These are phyloP conservation scores for Listronotus bonariensis DNA, from an alignment of 1,140 invertebrate genomes.

Conservation along the genomic window DNA sequence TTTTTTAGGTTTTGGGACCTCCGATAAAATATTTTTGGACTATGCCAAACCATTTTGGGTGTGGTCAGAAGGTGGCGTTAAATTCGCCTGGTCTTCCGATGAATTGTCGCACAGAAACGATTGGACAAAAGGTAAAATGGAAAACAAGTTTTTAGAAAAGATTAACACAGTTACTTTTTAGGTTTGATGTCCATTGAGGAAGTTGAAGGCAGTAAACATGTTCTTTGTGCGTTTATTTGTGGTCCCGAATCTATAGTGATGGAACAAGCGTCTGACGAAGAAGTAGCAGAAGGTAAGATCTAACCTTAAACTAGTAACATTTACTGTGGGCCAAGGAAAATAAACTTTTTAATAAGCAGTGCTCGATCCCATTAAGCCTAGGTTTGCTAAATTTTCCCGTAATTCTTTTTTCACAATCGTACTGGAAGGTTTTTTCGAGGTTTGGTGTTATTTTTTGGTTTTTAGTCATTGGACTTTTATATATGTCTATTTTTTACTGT, in stretches of 20 bases:
- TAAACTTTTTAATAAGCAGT: no score
- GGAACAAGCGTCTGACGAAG: constrained; percentile 74
- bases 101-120: constrained; percentile 63
- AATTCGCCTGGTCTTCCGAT: constrained; percentile 65
- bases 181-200: constrained; percentile 61
- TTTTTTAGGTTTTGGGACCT: no score
- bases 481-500: no score
- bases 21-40: constrained; percentile 52
- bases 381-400: no score
- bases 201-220: constrained; percentile 68
- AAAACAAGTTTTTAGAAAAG: background rate
- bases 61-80: constrained; percentile 62
- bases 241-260: constrained; percentile 77
- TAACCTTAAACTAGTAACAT: no score
- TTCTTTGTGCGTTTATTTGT: constrained; percentile 68
- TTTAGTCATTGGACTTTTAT: no score
- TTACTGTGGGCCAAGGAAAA: no score
- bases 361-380: no score
- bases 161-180: background rate
- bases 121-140: constrained; percentile 68
- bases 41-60: constrained; percentile 80
- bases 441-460: no score
- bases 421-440: no score
- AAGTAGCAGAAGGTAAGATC: constrained; percentile 66
- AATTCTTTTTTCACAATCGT: no score